A percentile compares a stretch with the other conserved stretches of the same genome.
Evolutionary conservation across 2,113 vertebrate genomes (phyloP).

Genomic region (Burhinus bistriatus): DNA sequence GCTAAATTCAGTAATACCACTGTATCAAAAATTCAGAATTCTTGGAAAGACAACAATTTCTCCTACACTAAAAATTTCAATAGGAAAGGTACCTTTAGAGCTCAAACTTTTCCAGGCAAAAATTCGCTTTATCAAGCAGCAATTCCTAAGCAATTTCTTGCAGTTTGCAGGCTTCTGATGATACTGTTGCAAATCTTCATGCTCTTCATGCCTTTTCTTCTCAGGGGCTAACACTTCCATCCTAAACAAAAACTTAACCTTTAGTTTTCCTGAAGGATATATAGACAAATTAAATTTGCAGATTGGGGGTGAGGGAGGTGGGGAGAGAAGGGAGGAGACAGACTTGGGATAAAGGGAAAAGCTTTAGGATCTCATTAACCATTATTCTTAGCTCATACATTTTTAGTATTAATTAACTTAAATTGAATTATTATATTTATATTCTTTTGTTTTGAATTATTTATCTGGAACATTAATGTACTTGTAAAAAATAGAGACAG

Average conservation of each 20-base stretch:
- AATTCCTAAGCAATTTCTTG: conserved; percentile 81
- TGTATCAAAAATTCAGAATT: neutral
- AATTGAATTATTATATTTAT: neutral
- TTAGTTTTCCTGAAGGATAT: conserved; percentile 22
- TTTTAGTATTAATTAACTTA: neutral
- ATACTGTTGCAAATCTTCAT: conserved; percentile 72
- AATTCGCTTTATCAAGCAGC: conserved; percentile 80
- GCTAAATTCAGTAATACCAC: conserved; percentile 14
- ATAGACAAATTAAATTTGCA: neutral
- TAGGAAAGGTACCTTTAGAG: conserved; percentile 75
- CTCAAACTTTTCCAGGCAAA: conserved; percentile 79
- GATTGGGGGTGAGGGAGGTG: neutral
- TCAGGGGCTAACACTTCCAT: conserved; percentile 70
- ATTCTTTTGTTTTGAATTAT: neutral
- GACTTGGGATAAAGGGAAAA: neutral
- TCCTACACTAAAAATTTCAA: conserved; percentile 31
- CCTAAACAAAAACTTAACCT: conserved; percentile 56
- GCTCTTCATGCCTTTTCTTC: conserved; percentile 72
- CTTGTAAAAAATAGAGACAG: neutral
- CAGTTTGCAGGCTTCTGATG: conserved; percentile 76
- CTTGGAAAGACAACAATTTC: conserved; percentile 4
- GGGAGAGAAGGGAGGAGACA: neutral
- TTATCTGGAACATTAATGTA: neutral
- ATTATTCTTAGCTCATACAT: neutral
- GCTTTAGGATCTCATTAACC: neutral